A percentile compares a stretch with the other conserved stretches of the same genome.
These are phyloP conservation scores for Tetramorium bicarinatum DNA, from an alignment of 2,888 invertebrate species.

Conservation along the genomic window DNA sequence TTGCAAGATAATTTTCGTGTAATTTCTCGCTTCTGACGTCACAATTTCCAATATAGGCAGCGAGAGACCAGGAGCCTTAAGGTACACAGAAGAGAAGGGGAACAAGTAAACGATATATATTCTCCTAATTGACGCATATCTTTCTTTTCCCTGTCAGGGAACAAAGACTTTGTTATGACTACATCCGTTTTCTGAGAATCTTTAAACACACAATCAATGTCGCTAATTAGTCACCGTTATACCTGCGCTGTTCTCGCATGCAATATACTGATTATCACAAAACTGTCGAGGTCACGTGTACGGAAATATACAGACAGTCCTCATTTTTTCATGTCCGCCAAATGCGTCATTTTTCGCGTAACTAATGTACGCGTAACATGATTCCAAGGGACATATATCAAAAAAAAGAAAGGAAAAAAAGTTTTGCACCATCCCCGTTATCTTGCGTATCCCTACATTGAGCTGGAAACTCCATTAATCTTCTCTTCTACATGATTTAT, in stretches of 20 bases:
- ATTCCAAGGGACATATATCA: constrained; percentile 22
- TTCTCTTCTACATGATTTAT: constrained; percentile 42
- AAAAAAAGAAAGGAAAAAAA: constrained; percentile 11
- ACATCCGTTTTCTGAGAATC: constrained; percentile 43
- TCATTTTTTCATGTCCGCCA: constrained; percentile 22
- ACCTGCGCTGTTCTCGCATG: background rate
- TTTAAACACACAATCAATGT: constrained; percentile 25
- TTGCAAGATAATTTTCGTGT: too few relatives aligned
- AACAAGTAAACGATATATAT: background rate
- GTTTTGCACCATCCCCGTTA: constrained; percentile 16
- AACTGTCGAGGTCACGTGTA: background rate
- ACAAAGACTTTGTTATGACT: constrained; percentile 38
- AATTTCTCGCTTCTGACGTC: too few relatives aligned
- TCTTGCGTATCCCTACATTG: constrained; percentile 29
- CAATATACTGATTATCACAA: constrained; percentile 10
- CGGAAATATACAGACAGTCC: background rate
- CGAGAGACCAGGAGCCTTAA: too few relatives aligned
- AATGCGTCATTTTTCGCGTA: constrained; percentile 25
- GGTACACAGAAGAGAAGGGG: background rate
- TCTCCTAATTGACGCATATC: background rate
- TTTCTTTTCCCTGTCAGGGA: background rate
- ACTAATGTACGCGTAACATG: constrained; percentile 26
- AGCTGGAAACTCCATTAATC: constrained; percentile 20
- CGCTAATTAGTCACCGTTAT: constrained; percentile 62
- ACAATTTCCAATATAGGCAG: too few relatives aligned